These are phyloP conservation scores for Adelges cooleyi DNA, from an alignment of 1,140 invertebrate genomes.

Conservation along the genomic window DNA sequence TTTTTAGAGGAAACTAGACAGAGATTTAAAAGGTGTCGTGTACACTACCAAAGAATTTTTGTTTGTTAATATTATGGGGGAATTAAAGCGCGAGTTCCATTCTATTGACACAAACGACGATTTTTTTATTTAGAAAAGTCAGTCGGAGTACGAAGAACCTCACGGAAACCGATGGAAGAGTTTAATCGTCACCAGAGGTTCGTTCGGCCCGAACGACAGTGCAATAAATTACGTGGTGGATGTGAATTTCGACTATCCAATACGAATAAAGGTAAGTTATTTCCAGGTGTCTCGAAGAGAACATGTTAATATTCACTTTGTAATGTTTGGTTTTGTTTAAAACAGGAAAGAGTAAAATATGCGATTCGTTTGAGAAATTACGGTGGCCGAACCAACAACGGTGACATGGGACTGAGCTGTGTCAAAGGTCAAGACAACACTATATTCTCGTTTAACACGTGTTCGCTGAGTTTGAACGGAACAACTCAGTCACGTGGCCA, in stretches of 20 bases:
- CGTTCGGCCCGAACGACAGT: slow-evolving; percentile 64
- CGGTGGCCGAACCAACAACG: slow-evolving; percentile 84
- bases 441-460: slow-evolving; percentile 81
- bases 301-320: not conserved
- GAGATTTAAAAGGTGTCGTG: too few species aligned
- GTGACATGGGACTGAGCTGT: slow-evolving; percentile 73
- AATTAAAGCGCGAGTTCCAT: too few species aligned
- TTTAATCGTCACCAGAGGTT: slow-evolving; percentile 57
- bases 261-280: slow-evolving; percentile 62
- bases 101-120: too few species aligned
- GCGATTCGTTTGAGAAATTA: slow-evolving; percentile 78
- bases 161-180: slow-evolving; percentile 51
- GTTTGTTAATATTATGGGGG: too few species aligned
- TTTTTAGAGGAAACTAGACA: too few species aligned
- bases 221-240: slow-evolving; percentile 69
- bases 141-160: slow-evolving; percentile 10
- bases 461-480: slow-evolving; percentile 87
- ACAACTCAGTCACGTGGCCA: slow-evolving; percentile 88
- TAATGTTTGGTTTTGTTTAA: not conserved
- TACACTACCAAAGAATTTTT: too few species aligned
- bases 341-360: slow-evolving; percentile 76
- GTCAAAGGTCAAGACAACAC: slow-evolving; percentile 88
- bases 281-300: not conserved
- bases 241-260: slow-evolving; percentile 79
- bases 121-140: slow-evolving; percentile 14